Conservation (phyloP, 2,797 vertebrate species). For the Spatula clypeata region DNA sequence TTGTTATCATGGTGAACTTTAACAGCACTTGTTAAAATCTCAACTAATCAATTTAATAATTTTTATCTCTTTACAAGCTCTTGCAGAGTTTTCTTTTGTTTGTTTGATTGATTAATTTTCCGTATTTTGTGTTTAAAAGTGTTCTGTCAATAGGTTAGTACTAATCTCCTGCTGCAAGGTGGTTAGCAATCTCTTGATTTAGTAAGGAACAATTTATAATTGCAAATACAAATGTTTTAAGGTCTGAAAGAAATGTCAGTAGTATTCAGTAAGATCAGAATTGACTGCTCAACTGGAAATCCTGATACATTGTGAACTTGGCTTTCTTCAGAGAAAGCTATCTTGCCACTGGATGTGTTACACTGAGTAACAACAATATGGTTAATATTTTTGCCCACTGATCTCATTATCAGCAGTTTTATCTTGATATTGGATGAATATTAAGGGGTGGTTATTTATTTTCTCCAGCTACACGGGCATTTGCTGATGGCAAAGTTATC, state of each 20-base stretch:
- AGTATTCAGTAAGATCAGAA: not conserved
- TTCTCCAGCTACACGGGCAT: fast-evolving
- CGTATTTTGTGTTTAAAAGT: not conserved
- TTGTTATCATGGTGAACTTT: not conserved
- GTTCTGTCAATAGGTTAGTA: not conserved
- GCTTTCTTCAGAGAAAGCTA: not conserved
- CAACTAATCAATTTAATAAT: not conserved
- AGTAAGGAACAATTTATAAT: not conserved
- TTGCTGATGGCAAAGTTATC: not conserved
- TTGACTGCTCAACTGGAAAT: not conserved
- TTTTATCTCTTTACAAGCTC: not conserved
- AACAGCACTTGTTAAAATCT: fast-evolving
- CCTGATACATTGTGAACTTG: not conserved
- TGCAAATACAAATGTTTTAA: not conserved
- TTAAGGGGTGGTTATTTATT: not conserved
- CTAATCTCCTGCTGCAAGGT: fast-evolving
- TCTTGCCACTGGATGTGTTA: fast-evolving
- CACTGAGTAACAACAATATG: not conserved
- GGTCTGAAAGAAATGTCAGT: not conserved
- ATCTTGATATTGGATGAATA: not conserved
- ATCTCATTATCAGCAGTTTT: not conserved
- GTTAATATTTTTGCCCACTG: not conserved
- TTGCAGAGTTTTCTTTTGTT: not conserved
- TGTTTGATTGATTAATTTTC: not conserved
- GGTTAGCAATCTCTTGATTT: not conserved